phyloP scores from a whole-genome alignment of 2,113 vertebrate species.

The Dermatemys mawii region DNA sequence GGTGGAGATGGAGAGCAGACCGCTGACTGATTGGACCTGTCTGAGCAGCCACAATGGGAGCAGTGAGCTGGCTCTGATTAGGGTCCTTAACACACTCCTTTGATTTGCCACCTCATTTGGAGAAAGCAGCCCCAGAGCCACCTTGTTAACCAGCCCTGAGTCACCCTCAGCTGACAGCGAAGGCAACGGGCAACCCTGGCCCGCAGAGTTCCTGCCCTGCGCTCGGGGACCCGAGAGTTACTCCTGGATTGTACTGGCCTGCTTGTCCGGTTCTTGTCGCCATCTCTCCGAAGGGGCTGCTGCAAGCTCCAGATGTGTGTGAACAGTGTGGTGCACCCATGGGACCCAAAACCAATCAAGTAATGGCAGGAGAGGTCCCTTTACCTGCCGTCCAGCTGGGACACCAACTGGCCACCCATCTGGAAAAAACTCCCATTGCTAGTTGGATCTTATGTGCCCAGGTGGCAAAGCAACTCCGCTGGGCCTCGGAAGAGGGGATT shows the following conservation, averaged over 20 bases:
- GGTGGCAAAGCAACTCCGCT: neutral
- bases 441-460: neutral
- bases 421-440: neutral
- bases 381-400: neutral
- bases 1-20: neutral
- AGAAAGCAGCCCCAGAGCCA: neutral
- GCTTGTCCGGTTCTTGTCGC: neutral
- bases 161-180: rapidly evolving
- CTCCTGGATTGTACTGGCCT: neutral
- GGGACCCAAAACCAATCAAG: neutral
- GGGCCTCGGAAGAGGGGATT: neutral
- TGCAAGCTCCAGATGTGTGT: neutral
- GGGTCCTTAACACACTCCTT: neutral
- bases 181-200: neutral
- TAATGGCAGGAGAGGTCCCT: neutral
- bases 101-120: neutral
- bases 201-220: neutral
- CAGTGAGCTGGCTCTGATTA: rapidly evolving
- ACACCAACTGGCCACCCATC: no score
- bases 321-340: neutral
- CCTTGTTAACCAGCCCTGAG: neutral
- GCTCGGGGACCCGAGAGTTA: neutral
- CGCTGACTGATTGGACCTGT: neutral
- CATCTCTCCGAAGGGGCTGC: neutral
- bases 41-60: neutral